A percentile compares a stretch with the other conserved stretches of the same genome.
Conservation (phyloP, 2,888 invertebrate genomes). For the Tetragnatha montana region DNA sequence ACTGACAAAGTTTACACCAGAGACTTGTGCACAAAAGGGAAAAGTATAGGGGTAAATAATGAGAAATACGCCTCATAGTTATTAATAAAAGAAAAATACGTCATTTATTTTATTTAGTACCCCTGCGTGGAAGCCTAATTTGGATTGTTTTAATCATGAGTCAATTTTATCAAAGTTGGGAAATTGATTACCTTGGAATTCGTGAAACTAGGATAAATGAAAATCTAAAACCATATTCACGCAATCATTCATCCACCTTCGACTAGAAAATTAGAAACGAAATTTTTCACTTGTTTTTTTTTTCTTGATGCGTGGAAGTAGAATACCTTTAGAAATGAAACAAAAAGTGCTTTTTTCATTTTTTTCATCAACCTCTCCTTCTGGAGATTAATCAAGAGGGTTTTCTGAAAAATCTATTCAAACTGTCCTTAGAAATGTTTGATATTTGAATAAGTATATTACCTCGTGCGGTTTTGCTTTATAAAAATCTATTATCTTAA, state of each 20-base stretch:
- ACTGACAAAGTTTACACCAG: slow-evolving; percentile 44
- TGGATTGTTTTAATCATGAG: not conserved
- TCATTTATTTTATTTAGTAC: slow-evolving; percentile 19
- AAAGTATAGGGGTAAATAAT: slow-evolving; percentile 29
- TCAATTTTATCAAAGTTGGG: not conserved
- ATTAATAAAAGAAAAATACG: slow-evolving; percentile 9
- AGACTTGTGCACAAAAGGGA: slow-evolving; percentile 24
- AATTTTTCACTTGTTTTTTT: not conserved
- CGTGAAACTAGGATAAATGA: not conserved
- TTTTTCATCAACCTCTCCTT: not conserved
- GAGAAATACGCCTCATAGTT: slow-evolving; percentile 27
- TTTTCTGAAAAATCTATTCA: not conserved
- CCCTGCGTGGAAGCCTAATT: not conserved
- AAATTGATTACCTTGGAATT: not conserved
- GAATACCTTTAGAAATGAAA: not conserved
- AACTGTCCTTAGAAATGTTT: not conserved
- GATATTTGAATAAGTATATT: not conserved
- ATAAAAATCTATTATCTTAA: not conserved
- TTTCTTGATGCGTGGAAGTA: not conserved
- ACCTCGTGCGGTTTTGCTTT: not conserved
- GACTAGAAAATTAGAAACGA: not conserved
- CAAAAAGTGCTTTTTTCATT: not conserved
- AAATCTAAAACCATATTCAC: not conserved
- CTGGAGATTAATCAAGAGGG: not conserved
- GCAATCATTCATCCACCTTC: not conserved